Base-by-base conservation (phyloP, 1,140 invertebrate species). In the Drosophila murphyi region DNA sequence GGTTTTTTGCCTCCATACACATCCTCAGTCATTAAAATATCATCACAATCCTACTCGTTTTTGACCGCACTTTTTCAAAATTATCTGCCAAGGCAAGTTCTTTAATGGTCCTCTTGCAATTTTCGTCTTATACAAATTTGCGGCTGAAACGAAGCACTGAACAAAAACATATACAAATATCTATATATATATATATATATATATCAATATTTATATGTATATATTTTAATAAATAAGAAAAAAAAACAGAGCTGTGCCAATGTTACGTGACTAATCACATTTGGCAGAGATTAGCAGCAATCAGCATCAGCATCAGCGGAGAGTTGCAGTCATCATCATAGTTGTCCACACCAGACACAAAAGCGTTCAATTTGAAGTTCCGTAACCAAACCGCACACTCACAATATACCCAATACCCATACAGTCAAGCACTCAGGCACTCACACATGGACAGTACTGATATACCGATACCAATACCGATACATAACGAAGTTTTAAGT, bases 241-340 rank as follows among this genome's bases (percentile, higher is more conserved):
- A 34, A 4, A 60, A 32, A 60, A 60, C 51, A 72, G 41, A 43
- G 37, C 57, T 52, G 59, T 56, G 82, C 82, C 81, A 86, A 86
- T 76, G 82, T 89, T 89, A 88, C 83, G 83, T 88, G 83, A 88
- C 83, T 88, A 88, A 88, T 88, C 85, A 89, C 85, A 89, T 88
- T 85, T 85, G 65, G 41, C 75, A 60, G 72, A 88, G 83, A 88
- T 88, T 88, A 89, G 78, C 85, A 88, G 77, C 85, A 88, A 89
- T 88, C 83, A 88, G 80, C 83, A 81, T 61, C 64, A 60, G 69
- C 61, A 81, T 61, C 64, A 60, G 69, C 61, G 48, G 79, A 69
- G 64, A 55, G 65, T 56, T 29, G 51, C 82, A 82, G 83, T 87
- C 82, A 87, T 88, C 79, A 87, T 88, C 83, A 74, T 80, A 80